Base-by-base conservation (phyloP, 2,797 vertebrate species). In the Lindbergichthys nudifrons region DNA sequence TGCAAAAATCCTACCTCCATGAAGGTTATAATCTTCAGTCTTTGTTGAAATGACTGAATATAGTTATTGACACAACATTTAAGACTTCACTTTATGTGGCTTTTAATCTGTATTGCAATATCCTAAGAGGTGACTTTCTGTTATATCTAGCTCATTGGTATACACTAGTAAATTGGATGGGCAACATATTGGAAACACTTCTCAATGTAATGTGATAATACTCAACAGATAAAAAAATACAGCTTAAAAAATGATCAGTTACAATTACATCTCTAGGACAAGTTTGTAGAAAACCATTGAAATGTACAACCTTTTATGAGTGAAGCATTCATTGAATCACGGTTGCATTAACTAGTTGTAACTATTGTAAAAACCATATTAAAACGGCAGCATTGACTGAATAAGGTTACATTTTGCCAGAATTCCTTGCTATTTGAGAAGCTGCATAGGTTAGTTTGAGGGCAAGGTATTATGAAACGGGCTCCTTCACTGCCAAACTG, bases 381-480 rank as follows among this genome's bases (percentile, higher is more conserved):
- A 26, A 56, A 48, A 41, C 45, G 0, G 23, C 4, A 45, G n/a
- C 50, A 18, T 46, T 45, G 48, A 4, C 5, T 30, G 3, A 23
- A 50, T 42, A 41, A 16, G 1, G 32, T 54, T 13, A 36, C 23
- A 43, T 32, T 41, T 45, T 4, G 19, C n/a, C 8, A 30, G 36
- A 39, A 64, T 62, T 15, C 3, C 14, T 5, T 18, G n/a, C 16
- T 21, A 10, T 30, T 42, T n/a, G 9, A 59, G 50, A 43, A 39
- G 7, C 2, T 53, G 10, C 47, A 2, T 15, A 10, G 13, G 8
- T 52, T 21, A 5, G 13, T 26, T 57, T 59, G 48, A 36, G 36
- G 19, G 3, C 3, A 18, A 32, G 4, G 14, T 64, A 13, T 89
- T 87, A 71, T 65, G 79, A 81, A 87, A 91, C 14, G 21, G 47